phyloP scores from a whole-genome alignment of 2,888 invertebrate species.

The Lissocephala sabroskyi region DNA sequence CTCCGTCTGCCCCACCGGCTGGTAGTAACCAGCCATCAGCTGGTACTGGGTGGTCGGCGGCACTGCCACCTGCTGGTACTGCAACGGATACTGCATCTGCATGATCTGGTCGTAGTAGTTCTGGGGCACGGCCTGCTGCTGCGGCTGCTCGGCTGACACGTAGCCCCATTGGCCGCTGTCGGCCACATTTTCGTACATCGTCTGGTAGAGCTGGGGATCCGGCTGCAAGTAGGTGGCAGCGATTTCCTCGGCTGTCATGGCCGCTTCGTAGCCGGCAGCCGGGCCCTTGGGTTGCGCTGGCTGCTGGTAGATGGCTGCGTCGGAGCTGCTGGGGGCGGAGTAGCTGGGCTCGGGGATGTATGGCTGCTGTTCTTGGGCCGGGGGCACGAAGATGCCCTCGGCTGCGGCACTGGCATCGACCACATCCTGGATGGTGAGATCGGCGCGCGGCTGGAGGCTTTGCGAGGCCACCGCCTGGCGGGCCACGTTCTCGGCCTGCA shows the following conservation, averaged over 20 bases:
- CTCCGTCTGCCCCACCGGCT: constrained; percentile 44
- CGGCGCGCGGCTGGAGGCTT: constrained; percentile 24
- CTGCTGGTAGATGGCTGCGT: constrained; percentile 23
- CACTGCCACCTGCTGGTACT: constrained; percentile 57
- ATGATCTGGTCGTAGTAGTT: constrained; percentile 68
- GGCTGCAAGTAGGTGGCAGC: constrained; percentile 67
- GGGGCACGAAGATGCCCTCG: constrained; percentile 3
- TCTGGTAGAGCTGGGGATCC: constrained; percentile 62
- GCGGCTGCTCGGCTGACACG: constrained; percentile 23
- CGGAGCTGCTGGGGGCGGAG: constrained; percentile 11
- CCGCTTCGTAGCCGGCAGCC: constrained; percentile 37
- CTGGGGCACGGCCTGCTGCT: constrained; percentile 28
- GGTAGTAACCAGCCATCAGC: constrained; percentile 62
- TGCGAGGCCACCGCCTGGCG: constrained; percentile 26
- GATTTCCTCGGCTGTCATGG: constrained; percentile 67
- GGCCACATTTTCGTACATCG: constrained; percentile 65
- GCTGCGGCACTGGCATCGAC: constrained; percentile 41
- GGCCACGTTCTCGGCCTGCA: constrained; percentile 42
- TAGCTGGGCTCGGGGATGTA: constrained; percentile 11
- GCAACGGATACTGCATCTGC: constrained; percentile 67
- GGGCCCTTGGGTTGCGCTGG: background rate
- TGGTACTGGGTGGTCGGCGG: constrained; percentile 59
- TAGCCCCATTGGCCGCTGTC: constrained; percentile 64
- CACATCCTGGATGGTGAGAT: constrained; percentile 52
- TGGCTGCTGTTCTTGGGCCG: constrained; percentile 12